Base-by-base conservation (phyloP, 2,113 vertebrate species). In the Rhizomys pruinosus region DNA sequence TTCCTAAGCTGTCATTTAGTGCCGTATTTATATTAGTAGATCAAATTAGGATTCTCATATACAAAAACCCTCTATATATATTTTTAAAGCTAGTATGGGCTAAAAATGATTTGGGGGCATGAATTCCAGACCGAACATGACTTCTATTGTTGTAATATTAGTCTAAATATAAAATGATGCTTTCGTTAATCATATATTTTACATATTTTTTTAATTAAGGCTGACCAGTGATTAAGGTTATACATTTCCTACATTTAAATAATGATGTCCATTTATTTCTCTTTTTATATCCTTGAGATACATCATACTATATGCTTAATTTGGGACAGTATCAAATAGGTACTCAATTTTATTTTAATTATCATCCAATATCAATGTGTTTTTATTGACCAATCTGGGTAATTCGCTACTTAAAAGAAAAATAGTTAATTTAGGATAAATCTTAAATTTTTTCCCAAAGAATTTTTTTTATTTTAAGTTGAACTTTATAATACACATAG, bases 141-240 rank as follows among this genome's bases (percentile, higher is more conserved):
- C 32, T 4, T 44, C 11, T 81, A 44, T 32, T 59, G 20, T 32
- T 73, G 42, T 61, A 29, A 22, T 76, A 55, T n/a, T 3, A 66
- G 3, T 74, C 42, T 47, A 66, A 5, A 1, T 29, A 22, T 59
- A 13, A 63, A 68, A 17, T 63, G 22, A 80, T 90, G 84, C 3
- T 90, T 93, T 69, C 90, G 9, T 78, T 68, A 74, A n/a, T 68
- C 68, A 32, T 42, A 34, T 16, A 59, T 25, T 34, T 81, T n/a
- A 74, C 79, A 37, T 89, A 64, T 32, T 96, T 32, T 96, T 89
- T 79, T 71, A 64, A 10, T 89, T 63, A 72, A 39, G 85, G 11
- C 29, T 89, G 89, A 89, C 16, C 57, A 71, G 20, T 84, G 44
- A 81, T 55, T 89, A 57, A 91, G 22, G 19, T 59, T 80, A 11